Base-by-base conservation (phyloP, 2,113 vertebrate species). In the Dunckerocampus dactyliophorus region DNA sequence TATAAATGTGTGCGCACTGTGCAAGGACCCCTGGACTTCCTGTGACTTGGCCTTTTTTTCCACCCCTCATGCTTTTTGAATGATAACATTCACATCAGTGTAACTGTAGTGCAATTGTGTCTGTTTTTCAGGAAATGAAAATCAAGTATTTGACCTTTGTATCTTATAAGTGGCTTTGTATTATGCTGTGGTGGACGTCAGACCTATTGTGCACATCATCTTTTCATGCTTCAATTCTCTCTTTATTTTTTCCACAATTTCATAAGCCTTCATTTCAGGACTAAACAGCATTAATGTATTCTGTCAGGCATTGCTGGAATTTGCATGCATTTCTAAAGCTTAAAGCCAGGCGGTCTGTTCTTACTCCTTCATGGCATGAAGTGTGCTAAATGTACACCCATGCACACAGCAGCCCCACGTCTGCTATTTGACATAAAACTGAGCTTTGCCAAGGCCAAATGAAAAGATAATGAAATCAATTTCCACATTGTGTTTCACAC, bases 401-500 rank as follows among this genome's bases (percentile, higher is more conserved):
- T 59, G 78, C 68, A 59, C 73, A 43, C 57, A 51, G 60, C 65
- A 22, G 66, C 34, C 62, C 31, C 19, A 16, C 60, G 59, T 64
- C 54, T 73, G 70, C 73, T 15, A 68, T 68, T 63, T 74, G 82
- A 85, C 81, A 80, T 65, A 74, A 82, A 77, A 70, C 78, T 70
- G 67, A 67, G 82, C 83, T 70, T 72, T 56, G 62, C 79, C 82
- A 67, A 84, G 81, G 83, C 81, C 82, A 69, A 84, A 82, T 70
- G 80, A 78, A 81, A 69, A 87, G 85, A 90, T 87, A 81, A 86
- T 78, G 82, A 90, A 92, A 91, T 91, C 83, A 88, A 92, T 91
- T 91, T 89, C 73, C 87, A 89, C 88, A 88, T 90, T 90, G 87
- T 84, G 78, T 91, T 92, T 90, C 87, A 89, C 87, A 89, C 85